Evolutionary conservation across 2,888 invertebrate genomes (phyloP).

Genomic region (Ischnus inquisitorius): DNA sequence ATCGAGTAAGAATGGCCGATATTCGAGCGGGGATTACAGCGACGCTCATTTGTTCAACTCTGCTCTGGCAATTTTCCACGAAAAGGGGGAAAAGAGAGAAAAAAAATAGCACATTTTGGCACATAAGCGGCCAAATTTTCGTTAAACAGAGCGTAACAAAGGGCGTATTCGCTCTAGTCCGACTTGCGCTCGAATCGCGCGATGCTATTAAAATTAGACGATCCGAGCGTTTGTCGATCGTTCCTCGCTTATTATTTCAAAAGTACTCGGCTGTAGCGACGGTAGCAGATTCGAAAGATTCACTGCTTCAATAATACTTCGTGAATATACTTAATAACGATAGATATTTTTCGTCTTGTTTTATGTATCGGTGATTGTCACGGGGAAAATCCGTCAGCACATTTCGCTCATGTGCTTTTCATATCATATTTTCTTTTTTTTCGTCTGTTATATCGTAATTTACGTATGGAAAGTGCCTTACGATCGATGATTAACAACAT

Average conservation of each 20-base stretch:
- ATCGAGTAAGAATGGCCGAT: not conserved
- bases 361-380: conserved; percentile 58
- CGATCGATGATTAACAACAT: conserved; percentile 73
- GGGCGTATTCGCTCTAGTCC: conserved; percentile 35
- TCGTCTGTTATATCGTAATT: not conserved
- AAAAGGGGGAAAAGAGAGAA: conserved; percentile 19
- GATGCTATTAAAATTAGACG: conserved; percentile 38
- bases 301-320: conserved; percentile 10
- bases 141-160: conserved; percentile 54
- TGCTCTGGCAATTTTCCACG: conserved; percentile 68
- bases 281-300: conserved; percentile 6
- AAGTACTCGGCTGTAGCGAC: not conserved
- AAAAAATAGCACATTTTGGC: conserved; percentile 39
- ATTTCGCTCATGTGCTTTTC: conserved; percentile 24
- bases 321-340: conserved; percentile 17
- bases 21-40: conserved; percentile 8
- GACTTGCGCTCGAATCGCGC: not conserved
- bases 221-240: conserved; percentile 12
- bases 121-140: conserved; percentile 46
- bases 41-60: conserved; percentile 3
- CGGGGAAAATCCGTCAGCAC: conserved; percentile 71
- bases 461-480: conserved; percentile 37
- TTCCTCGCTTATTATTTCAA: not conserved
- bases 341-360: conserved; percentile 5
- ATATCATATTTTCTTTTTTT: conserved; percentile 7